Percentiles rank a stretch among this genome's conserved stretches.
phyloP scores from a whole-genome alignment of 2,888 invertebrate species.

The Cataglyphis rosenhaueri region DNA sequence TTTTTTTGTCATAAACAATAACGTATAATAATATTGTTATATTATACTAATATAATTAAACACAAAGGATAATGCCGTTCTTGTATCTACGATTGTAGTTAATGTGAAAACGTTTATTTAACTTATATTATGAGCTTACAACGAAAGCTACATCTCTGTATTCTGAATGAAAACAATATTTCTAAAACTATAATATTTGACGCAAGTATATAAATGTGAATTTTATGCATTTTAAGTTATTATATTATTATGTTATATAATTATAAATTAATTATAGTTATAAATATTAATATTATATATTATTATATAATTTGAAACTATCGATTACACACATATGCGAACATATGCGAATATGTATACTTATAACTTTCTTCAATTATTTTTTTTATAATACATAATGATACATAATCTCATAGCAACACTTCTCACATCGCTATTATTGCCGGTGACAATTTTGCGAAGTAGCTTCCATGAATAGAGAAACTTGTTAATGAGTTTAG shows the following conservation, averaged over 20 bases:
- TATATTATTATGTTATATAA: too few relatives aligned
- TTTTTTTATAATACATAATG: slow-evolving; percentile 9
- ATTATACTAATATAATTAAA: neutral
- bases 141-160: neutral
- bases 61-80: neutral
- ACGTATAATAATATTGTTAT: too few relatives aligned
- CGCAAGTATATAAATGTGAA: neutral
- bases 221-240: neutral
- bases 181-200: neutral
- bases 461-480: slow-evolving; percentile 23
- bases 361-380: slow-evolving; percentile 19
- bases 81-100: neutral
- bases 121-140: neutral
- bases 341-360: neutral
- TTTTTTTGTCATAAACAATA: neutral
- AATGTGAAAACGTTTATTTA: neutral
- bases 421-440: slow-evolving; percentile 25
- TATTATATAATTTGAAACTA: slow-evolving; percentile 2
- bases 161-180: neutral
- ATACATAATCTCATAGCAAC: slow-evolving; percentile 2
- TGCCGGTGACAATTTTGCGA: slow-evolving; percentile 32
- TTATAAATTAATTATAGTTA: too few relatives aligned
- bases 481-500: slow-evolving; percentile 54
- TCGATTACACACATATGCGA: neutral
- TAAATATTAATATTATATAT: too few relatives aligned